Percentiles rank a stretch among this genome's conserved stretches.
These are phyloP conservation scores for Odontesthes bonariensis DNA, from an alignment of 2,113 vertebrate species.

Conservation along the genomic window DNA sequence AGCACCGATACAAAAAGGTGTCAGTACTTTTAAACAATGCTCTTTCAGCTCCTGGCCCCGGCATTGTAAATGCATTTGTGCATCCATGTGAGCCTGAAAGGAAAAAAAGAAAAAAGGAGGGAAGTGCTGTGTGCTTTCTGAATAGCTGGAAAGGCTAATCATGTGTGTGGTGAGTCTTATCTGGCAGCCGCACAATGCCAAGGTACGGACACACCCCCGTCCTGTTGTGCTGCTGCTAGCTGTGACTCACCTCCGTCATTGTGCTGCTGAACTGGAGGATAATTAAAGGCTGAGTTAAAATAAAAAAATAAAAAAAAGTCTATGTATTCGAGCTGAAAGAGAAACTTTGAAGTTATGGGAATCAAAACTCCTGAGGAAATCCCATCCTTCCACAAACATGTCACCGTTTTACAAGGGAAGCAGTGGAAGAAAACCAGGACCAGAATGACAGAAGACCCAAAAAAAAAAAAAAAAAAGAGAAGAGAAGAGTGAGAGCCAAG, in stretches of 20 bases:
- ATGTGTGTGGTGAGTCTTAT: conserved; percentile 50
- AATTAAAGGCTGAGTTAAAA: conserved; percentile 6
- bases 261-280: not conserved
- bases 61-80: not conserved
- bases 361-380: not conserved
- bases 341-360: not conserved
- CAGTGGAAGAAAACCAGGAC: conserved; percentile 1
- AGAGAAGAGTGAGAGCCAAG: conserved; percentile 50
- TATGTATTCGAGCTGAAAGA: not conserved
- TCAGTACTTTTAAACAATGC: not conserved
- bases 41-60: not conserved
- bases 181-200: conserved; percentile 43
- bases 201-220: not conserved
- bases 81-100: conserved; percentile 1
- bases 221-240: not conserved
- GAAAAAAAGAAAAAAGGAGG: not conserved
- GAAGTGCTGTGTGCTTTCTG: conserved; percentile 11
- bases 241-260: not conserved
- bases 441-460: not conserved
- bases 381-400: not conserved
- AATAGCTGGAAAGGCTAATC: conserved; percentile 52
- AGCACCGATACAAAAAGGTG: too few relatives aligned
- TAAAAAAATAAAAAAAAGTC: not conserved
- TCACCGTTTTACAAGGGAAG: not conserved
- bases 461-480: conserved; percentile 3